phyloP scores from a whole-genome alignment of 2,113 vertebrate genomes.

The Astur gentilis region DNA sequence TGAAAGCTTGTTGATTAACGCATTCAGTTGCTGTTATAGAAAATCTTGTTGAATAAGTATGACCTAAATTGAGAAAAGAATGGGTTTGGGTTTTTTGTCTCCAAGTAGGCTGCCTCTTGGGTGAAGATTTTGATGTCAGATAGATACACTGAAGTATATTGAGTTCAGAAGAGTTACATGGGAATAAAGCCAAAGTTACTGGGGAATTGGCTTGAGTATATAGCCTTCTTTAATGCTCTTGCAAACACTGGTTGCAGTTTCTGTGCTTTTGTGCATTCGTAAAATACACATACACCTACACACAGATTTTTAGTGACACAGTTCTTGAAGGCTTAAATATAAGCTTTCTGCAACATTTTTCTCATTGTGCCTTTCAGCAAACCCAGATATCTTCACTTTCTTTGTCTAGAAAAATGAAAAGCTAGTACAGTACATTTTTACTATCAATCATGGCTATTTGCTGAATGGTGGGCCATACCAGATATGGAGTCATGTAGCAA shows the following conservation, averaged over 20 bases:
- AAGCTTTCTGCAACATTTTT: background rate
- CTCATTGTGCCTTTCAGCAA: background rate
- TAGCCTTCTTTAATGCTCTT: background rate
- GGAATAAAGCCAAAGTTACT: background rate
- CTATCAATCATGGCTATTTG: background rate
- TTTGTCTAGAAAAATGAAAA: background rate
- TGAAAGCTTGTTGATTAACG: background rate
- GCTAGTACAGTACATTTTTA: background rate
- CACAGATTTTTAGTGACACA: background rate
- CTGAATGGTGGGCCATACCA: background rate
- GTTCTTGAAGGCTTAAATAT: background rate
- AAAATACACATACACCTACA: background rate
- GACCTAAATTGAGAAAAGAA: background rate
- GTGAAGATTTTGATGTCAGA: background rate
- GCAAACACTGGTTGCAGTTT: background rate
- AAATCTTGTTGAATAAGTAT: background rate
- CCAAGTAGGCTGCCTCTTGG: background rate
- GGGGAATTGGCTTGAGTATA: background rate
- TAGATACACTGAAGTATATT: background rate
- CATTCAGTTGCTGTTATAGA: background rate
- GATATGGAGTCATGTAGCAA: background rate
- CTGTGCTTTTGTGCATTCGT: background rate
- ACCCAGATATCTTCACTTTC: background rate
- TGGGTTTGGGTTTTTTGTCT: background rate
- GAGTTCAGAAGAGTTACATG: background rate